Base-by-base conservation (phyloP, 2,888 invertebrate species). In the Xanthorhoe designata region DNA sequence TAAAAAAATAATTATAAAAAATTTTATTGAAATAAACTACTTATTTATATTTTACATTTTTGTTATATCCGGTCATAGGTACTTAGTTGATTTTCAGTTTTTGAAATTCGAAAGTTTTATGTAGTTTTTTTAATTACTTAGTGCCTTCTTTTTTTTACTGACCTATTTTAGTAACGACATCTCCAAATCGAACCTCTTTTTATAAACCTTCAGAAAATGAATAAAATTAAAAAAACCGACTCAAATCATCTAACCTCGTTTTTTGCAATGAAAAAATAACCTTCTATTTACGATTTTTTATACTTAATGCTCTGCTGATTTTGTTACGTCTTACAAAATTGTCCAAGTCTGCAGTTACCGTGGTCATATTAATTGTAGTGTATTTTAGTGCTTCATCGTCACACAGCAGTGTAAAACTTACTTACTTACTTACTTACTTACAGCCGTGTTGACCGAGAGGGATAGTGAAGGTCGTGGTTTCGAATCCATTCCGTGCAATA, bases 311-410 rank as follows among this genome's bases (percentile, higher is more conserved):
- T 57, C 51, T 50, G 24, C 10, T 65, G 61, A 60, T 13, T 57
- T 60, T 53, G 9, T 42, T 52, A 24, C 4, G 4, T 3, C 1
- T 24, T 24, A 10, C 47, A 51, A 61, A 71, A 68, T 72, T 62
- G 71, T 63, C 58, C 70, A 82, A 79, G 80, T 85, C 68, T 72
- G 54, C 42, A 83, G 83, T 81, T 62, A 67, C 52, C 35, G 83
- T 79, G 73, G 79, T 80, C 69, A 51, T 63, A 13, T 13, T 32
- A 32, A 32, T 42, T 42, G 38, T 10, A 42, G 13, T 3, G 13
- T 13, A 42, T 13, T 13, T 13, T n/a, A n/a, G n/a, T n/a, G n/a
- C n/a, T n/a, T n/a, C n/a, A n/a, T n/a, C n/a, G n/a, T n/a, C n/a
- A n/a, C n/a, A n/a, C n/a, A n/a, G n/a, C n/a, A 42, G 1, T 32